Conservation (phyloP, 2,888 invertebrate species). For the Macaria liturata region DNA sequence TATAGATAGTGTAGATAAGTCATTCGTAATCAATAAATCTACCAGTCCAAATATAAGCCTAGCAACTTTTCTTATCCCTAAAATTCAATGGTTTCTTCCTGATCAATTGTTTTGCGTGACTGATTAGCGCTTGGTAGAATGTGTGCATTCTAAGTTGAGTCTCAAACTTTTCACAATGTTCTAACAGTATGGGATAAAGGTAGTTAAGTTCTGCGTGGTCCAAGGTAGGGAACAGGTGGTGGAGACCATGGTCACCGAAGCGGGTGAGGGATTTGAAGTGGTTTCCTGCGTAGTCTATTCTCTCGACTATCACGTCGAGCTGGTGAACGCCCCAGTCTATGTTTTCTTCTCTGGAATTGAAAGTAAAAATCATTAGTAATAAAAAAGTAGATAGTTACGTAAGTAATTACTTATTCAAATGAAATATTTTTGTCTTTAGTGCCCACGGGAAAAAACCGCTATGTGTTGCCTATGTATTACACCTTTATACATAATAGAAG, state of each 20-base stretch:
- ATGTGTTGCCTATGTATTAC: too few relatives aligned
- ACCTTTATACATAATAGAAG: too few relatives aligned
- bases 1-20: too few relatives aligned
- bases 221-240: slow-evolving; percentile 91
- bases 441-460: too few relatives aligned
- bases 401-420: too few relatives aligned
- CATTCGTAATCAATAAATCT: too few relatives aligned
- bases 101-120: slow-evolving; percentile 83
- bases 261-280: slow-evolving; percentile 87
- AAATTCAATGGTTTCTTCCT: slow-evolving; percentile 66
- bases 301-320: slow-evolving; percentile 88
- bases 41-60: too few relatives aligned
- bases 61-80: slow-evolving; percentile 28
- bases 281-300: slow-evolving; percentile 85
- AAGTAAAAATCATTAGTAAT: too few relatives aligned
- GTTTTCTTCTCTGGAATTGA: slow-evolving; percentile 65
- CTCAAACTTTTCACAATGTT: slow-evolving; percentile 86
- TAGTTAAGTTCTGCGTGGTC: slow-evolving; percentile 89
- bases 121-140: slow-evolving; percentile 85
- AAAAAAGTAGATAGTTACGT: background rate
- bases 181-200: slow-evolving; percentile 84
- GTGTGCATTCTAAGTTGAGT: slow-evolving; percentile 74
- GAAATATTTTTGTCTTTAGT: too few relatives aligned
- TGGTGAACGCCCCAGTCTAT: slow-evolving; percentile 91
- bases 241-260: slow-evolving; percentile 91